A percentile compares a stretch with the other conserved stretches of the same genome.
These are phyloP conservation scores for Aplysia californica DNA, from an alignment of 1,140 invertebrate species.

Conservation along the genomic window DNA sequence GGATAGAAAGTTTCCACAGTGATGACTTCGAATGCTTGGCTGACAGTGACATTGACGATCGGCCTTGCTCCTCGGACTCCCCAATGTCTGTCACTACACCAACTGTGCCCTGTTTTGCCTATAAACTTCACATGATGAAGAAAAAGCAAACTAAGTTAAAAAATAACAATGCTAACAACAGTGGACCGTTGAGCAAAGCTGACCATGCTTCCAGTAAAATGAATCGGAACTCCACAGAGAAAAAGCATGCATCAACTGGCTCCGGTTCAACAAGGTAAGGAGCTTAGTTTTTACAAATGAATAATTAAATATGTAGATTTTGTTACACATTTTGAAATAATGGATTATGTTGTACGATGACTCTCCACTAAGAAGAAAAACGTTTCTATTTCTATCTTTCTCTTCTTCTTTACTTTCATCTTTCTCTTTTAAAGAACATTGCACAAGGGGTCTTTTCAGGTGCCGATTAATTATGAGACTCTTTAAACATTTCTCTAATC, in stretches of 20 bases:
- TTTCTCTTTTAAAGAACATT: too few relatives aligned
- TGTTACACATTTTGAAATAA: too few relatives aligned
- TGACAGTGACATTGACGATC: conserved; percentile 43
- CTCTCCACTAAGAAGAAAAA: too few relatives aligned
- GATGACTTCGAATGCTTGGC: conserved; percentile 58
- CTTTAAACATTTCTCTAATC: too few relatives aligned
- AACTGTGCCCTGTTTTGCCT: conserved; percentile 60
- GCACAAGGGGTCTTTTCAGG: too few relatives aligned
- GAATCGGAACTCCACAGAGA: conserved; percentile 1
- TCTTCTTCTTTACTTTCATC: too few relatives aligned
- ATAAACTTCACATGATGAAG: conserved; percentile 51
- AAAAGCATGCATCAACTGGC: not conserved
- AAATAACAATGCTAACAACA: conserved; percentile 30
- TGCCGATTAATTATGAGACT: too few relatives aligned
- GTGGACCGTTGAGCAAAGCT: not conserved
- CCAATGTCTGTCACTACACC: conserved; percentile 53
- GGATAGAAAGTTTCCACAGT: conserved; percentile 65
- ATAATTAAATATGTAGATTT: too few relatives aligned
- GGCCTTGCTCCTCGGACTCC: conserved; percentile 41
- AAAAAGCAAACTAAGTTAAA: conserved; percentile 56
- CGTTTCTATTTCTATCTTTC: too few relatives aligned
- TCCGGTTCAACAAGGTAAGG: not conserved
- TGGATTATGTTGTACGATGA: too few relatives aligned
- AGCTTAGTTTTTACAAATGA: too few relatives aligned
- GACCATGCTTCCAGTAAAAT: conserved; percentile 9